Evolutionary conservation across 2,113 vertebrate genomes (phyloP).

Genomic region (Hydrolagus affinis): DNA sequence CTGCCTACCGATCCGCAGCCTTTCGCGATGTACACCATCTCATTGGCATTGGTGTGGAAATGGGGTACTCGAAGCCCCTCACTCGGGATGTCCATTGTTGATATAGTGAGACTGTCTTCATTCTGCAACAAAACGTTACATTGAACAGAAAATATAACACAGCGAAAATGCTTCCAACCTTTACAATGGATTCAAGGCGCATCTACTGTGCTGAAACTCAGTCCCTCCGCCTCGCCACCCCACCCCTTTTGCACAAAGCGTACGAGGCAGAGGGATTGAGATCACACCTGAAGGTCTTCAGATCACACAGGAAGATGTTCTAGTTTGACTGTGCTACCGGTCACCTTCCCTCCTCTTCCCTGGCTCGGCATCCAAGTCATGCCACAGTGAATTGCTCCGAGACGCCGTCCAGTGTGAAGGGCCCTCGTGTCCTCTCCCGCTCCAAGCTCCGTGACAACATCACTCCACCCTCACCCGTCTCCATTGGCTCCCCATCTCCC

Average conservation of each 20-base stretch:
- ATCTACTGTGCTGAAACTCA: neutral
- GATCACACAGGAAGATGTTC: neutral
- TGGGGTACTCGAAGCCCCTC: constrained; percentile 52
- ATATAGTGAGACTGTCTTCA: constrained; percentile 45
- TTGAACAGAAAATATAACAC: neutral
- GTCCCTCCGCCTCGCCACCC: neutral
- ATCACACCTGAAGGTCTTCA: neutral
- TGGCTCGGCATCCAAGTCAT: too few relatives aligned
- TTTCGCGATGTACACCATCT: constrained; percentile 55
- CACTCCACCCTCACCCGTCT: too few relatives aligned
- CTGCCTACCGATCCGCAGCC: constrained; percentile 52
- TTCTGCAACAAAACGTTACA: constrained; percentile 41
- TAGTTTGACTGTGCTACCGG: too few relatives aligned
- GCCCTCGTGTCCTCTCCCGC: too few relatives aligned
- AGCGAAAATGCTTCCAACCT: neutral
- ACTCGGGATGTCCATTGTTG: constrained; percentile 47
- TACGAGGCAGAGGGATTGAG: neutral
- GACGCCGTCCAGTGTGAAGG: too few relatives aligned
- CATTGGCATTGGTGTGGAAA: constrained; percentile 58
- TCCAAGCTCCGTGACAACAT: too few relatives aligned
- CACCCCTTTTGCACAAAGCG: neutral
- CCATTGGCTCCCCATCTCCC: too few relatives aligned
- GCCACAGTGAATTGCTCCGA: too few relatives aligned
- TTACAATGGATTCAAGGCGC: neutral
- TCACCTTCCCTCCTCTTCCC: too few relatives aligned